Conservation (phyloP, 2,888 invertebrate genomes). For the Strigamia crassipes region DNA sequence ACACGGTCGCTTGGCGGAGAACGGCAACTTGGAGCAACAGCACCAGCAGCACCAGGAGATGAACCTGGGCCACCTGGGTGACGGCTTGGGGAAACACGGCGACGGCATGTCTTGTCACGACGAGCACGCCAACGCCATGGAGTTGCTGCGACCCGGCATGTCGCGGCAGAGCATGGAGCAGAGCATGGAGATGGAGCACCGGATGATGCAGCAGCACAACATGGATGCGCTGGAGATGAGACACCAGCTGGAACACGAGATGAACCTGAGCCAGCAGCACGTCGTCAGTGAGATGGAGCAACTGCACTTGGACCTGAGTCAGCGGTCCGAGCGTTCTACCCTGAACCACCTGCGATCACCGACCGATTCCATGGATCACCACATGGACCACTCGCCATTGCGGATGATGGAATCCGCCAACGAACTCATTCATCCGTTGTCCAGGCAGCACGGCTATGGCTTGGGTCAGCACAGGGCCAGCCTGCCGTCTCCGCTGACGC, state of each 20-base stretch:
- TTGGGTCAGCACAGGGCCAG: conserved; percentile 43
- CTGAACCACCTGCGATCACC: conserved; percentile 12
- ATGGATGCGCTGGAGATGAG: conserved; percentile 12
- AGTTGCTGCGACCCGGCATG: background rate
- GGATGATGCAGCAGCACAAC: background rate
- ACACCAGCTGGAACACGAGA: conserved; percentile 36
- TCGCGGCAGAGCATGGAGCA: background rate
- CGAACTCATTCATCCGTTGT: conserved; percentile 10
- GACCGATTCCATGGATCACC: background rate
- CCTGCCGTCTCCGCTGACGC: background rate
- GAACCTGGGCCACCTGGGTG: background rate
- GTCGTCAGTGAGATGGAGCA: background rate
- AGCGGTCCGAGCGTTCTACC: background rate
- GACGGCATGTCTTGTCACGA: background rate
- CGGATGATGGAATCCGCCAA: conserved; percentile 24
- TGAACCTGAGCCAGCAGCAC: conserved; percentile 16
- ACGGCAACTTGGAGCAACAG: background rate
- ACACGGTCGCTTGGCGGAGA: background rate
- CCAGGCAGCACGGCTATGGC: conserved; percentile 41
- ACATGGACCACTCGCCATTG: conserved; percentile 11
- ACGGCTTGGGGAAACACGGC: background rate
- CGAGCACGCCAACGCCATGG: background rate
- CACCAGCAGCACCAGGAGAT: background rate
- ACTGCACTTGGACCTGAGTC: conserved; percentile 33
- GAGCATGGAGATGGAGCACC: conserved; percentile 16